Base-by-base conservation (phyloP, 2,888 invertebrate genomes). In the Ormia ochracea region DNA sequence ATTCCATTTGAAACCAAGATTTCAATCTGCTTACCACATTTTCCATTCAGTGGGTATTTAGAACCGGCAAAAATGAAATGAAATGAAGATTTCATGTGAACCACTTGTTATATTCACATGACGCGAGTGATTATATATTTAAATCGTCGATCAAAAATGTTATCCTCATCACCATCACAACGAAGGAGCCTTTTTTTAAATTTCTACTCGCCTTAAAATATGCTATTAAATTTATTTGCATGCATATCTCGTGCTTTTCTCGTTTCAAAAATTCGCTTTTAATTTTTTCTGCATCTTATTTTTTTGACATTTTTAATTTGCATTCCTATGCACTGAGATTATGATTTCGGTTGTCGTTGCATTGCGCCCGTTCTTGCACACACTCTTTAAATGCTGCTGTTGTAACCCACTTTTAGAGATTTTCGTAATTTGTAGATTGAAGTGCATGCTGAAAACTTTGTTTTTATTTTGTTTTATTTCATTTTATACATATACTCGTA, bases 281-380 rank as follows among this genome's bases (percentile, higher is more conserved):
- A 10, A 50, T 36, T 65, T 65, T 28, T 21, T 9, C 23, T 41
- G 19, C 5, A 26, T 56, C 31, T 43, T 17, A 43, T 58, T 70
- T 69, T 74, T 69, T 59, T 78, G 58, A 69, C 68, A 72, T 58
- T 74, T 74, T 38, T 66, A 58, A 59, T 74, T 66, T 66, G 58
- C 58, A 50, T 50, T 54, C 41, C 33, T 73, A 58, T 48, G 56
- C 69, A 43, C 41, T 26, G 33, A 48, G 31, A 10, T 19, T 33
- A 21, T 58, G 69, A 28, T 54, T 59, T 19, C 45, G 43, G 7
- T 4, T 56, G 56, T 17, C 4, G 21, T 17, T 23, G 14, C 21
- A 14, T 1, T 58, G 31, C 31, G 43, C 14, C 28, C 58, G 38
- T 10, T 52, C 33, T 33, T 59, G 58, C 23, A 59, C 43, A 21